These are phyloP conservation scores for Sardinella longiceps DNA, from an alignment of 2,797 vertebrate genomes.

Conservation along the genomic window DNA sequence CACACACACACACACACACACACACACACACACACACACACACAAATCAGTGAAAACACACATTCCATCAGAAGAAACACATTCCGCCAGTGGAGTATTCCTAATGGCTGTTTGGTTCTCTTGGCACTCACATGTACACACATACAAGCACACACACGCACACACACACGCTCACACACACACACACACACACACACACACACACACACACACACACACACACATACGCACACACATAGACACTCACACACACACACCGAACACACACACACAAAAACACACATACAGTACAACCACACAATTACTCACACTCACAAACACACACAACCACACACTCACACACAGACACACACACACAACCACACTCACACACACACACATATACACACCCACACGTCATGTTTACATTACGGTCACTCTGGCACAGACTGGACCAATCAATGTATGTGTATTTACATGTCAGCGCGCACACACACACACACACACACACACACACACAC, in stretches of 20 bases:
- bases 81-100: not conserved
- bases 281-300: not conserved
- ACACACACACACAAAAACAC: not conserved
- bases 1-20: not conserved
- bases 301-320: too few relatives aligned
- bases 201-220: not conserved
- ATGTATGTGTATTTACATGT: not conserved
- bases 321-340: not conserved
- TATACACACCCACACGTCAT: not conserved
- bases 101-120: constrained; percentile 11
- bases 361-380: not conserved
- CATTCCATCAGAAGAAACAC: too few relatives aligned
- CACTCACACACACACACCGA: not conserved
- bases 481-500: constrained; percentile 1
- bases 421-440: not conserved
- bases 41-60: not conserved
- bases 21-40: not conserved
- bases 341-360: not conserved
- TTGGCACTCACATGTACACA: not conserved
- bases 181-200: not conserved
- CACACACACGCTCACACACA: not conserved
- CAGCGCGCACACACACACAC: not conserved
- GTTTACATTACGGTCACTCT: constrained; percentile 9
- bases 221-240: not conserved
- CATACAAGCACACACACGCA: not conserved